Evolutionary conservation across 1,140 invertebrate species (phyloP), one percentile per base, ranked within the genome.

Genomic region (Steinernema feltiae): DNA sequence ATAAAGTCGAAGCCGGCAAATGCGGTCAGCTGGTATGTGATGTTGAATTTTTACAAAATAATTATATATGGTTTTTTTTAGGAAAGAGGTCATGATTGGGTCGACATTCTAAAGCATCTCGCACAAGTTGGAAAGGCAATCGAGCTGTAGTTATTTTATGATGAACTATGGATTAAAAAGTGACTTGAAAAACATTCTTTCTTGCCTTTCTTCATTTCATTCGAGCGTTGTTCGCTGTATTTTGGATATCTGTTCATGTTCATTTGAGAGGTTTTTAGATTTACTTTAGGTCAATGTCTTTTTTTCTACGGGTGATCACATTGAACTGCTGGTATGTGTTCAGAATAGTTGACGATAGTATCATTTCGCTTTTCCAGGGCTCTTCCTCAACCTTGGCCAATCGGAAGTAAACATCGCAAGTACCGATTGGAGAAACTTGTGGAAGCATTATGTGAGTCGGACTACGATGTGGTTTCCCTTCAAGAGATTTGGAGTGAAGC

Each of bases 41-140:
- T 27, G 27, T 1, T 2, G 18, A 21, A 24, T 21, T 78, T 86
- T 71, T 84, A 85, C n/a, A n/a, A n/a, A n/a, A n/a, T n/a, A 0
- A 92, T 94, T 88, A 89, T 89, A 12, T 92, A 91, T 77, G 93
- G 93, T 0, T 17, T 63, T 63, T 93, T 95, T 81, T 91, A 90
- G 79, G 92, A 92, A 0, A 88, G 94, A 30, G 95, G 95, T 1
- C 94, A 91, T 90, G 91, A 97, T 88, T 97, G 95, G 94, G 91
- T 97, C 1, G 94, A 97, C 86, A 91, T 97, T 76, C 91, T 97
- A 30, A 94, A 94, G 88, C 95, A 97, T 88, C 89, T 97, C 41
- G 93, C 92, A n/a, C 94, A 97, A 86, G 92, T 91, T 76, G 91
- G 92, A 27, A 63, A 27, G 12, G 53, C 12, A 3, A 63, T 27